A percentile compares a stretch with the other conserved stretches of the same genome.
Conservation (phyloP, 2,797 vertebrate genomes). For the Parauchenoglanis ngamensis region DNA sequence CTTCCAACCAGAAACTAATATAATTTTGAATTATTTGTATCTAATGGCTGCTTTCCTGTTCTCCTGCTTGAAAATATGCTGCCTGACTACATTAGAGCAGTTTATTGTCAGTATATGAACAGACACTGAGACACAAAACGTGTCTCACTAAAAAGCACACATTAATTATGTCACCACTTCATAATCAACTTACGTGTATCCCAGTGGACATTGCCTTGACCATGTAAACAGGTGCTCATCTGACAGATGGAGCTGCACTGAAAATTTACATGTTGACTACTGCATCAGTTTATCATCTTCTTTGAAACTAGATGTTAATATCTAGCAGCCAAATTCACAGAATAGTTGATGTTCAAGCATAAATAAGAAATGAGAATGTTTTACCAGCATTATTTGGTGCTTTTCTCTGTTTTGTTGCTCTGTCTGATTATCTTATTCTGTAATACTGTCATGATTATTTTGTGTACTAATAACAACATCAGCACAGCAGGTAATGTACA, state of each 20-base stretch:
- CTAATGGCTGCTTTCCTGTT: not conserved
- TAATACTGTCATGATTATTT: not conserved
- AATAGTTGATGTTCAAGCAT: not conserved
- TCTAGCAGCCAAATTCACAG: not conserved
- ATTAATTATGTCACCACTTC: not conserved
- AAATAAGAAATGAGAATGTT: not conserved
- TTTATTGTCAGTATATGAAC: not conserved
- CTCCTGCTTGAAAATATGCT: not conserved
- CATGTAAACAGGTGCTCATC: not conserved
- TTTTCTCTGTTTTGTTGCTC: not conserved
- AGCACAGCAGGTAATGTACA: not conserved
- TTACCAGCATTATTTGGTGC: not conserved
- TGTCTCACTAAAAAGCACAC: not conserved
- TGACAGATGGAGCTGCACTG: not conserved
- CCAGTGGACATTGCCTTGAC: not conserved
- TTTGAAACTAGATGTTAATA: not conserved
- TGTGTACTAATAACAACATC: not conserved
- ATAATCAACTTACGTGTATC: not conserved
- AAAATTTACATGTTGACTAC: not conserved
- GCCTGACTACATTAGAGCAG: not conserved
- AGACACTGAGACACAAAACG: not conserved
- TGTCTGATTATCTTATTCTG: not conserved
- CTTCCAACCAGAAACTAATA: not conserved
- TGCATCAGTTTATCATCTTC: not conserved
- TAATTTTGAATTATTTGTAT: not conserved